A percentile compares a stretch with the other conserved stretches of the same genome.
phyloP scores from a whole-genome alignment of 1,140 invertebrate species.

The Temnothorax nylanderi region DNA sequence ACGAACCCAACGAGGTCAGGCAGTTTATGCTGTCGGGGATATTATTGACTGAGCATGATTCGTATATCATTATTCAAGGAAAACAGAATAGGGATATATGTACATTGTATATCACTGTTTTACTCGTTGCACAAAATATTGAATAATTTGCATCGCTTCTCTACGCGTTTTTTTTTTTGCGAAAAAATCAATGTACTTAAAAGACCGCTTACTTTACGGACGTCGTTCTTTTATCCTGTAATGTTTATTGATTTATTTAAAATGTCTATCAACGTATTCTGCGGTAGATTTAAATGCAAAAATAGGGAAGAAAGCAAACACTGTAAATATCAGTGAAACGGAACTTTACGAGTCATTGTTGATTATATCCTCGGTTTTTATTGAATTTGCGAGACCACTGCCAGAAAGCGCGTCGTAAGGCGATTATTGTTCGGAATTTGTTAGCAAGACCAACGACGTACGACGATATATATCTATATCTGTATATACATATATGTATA shows the following conservation, averaged over 20 bases:
- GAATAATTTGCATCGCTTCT: background rate
- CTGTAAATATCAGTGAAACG: constrained; percentile 44
- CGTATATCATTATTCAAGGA: background rate
- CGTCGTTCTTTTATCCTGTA: constrained; percentile 45
- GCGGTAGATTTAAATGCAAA: constrained; percentile 16
- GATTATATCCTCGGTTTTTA: constrained; percentile 72
- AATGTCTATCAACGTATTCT: background rate
- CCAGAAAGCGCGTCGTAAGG: constrained; percentile 74
- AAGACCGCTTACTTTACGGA: constrained; percentile 32
- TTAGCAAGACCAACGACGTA: constrained; percentile 16
- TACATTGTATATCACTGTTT: constrained; percentile 35
- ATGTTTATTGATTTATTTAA: constrained; percentile 43
- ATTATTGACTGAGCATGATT: constrained; percentile 50
- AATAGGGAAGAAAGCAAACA: constrained; percentile 14
- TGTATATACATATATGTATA: background rate
- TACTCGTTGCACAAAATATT: constrained; percentile 5
- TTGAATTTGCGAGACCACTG: constrained; percentile 76
- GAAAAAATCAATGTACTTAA: constrained; percentile 46
- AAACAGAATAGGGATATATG: constrained; percentile 24
- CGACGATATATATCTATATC: too few species aligned
- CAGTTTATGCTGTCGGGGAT: constrained; percentile 74
- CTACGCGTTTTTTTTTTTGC: background rate
- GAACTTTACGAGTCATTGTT: constrained; percentile 70
- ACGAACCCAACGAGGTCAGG: constrained; percentile 67
- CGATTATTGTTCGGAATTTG: constrained; percentile 64